Base-by-base conservation (phyloP, 2,888 invertebrate species). In the Vesta saturnalis region DNA sequence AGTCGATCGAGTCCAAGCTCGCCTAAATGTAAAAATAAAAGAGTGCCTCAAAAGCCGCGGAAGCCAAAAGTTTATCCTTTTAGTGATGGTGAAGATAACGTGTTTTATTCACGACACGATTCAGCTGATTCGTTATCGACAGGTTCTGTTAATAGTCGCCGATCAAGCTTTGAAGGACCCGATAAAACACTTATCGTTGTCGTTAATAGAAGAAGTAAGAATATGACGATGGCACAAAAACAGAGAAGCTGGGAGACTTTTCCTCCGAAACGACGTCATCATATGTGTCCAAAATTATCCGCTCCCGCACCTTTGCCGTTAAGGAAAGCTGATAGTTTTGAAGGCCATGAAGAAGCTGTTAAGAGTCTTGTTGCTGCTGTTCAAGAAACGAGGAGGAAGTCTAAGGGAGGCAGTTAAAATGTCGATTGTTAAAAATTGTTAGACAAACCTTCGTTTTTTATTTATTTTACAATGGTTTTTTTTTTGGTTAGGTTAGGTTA, bases 311-410 rank as follows among this genome's bases (percentile, higher is more conserved):
- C 79, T 0, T 74, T 77, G 22, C 85, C 85, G 21, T 77, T 89
- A 59, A 85, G 88, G 69, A 90, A 90, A 77, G 88, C 90, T 0
- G 90, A 90, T 76, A 90, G 90, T 77, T 90, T 90, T 77, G 90
- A 90, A 78, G 90, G 90, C 1, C 90, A 90, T 80, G 90, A 90
- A 81, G 90, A 90, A 77, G 89, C 90, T 1, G 90, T 90, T 0
- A 85, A 89, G 68, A 89, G 89, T 23, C 81, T 90, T 59, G 90
- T 90, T 3, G 90, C 89, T 2, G 90, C 90, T 52, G 90, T 90
- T 0, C 90, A 90, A 76, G 90, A 90, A 78, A 89, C 88, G 0
- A 82, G 89, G 63, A 85, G 88, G 74, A 89, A 87, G 77, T 84
- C 84, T 5, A 84, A 84, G 69, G 77, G 79, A 5, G 80, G 81